Evolutionary conservation across 1,140 invertebrate species (phyloP).

Genomic region (Anastatus disparis): DNA sequence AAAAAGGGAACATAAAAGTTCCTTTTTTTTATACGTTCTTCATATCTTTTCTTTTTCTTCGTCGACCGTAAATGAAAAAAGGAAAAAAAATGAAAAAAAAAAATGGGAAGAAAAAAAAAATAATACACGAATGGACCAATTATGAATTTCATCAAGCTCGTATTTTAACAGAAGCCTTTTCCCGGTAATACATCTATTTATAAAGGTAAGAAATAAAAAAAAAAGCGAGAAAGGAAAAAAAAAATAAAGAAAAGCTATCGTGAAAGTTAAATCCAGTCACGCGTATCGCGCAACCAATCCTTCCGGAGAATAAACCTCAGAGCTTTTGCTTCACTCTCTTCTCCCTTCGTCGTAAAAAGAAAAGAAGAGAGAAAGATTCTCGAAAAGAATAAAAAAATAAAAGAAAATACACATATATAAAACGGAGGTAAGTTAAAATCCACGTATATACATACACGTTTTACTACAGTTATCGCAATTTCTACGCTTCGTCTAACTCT

Average conservation of each 20-base stretch:
- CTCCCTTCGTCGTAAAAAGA: constrained; percentile 25
- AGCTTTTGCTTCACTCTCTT: neutral
- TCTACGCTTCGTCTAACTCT: constrained; percentile 23
- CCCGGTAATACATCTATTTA: neutral
- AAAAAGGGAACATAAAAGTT: too few species aligned
- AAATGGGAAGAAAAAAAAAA: neutral
- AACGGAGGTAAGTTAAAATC: too few species aligned
- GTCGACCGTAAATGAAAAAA: neutral
- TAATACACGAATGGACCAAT: neutral
- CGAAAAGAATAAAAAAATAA: constrained; percentile 18
- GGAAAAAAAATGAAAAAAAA: neutral
- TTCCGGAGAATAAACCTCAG: constrained; percentile 17
- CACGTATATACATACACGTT: too few species aligned
- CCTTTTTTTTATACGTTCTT: too few species aligned
- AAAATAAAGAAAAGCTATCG: neutral
- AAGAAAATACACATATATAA: constrained; percentile 20
- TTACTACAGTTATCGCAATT: constrained; percentile 13
- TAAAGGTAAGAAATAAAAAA: neutral
- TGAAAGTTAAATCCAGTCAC: neutral
- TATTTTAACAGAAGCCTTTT: neutral
- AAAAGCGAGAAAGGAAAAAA: neutral
- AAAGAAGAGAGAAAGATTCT: too few species aligned
- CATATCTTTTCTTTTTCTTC: too few species aligned
- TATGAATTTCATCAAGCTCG: constrained; percentile 22
- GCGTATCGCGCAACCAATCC: neutral